Base-by-base conservation (phyloP, 1,140 invertebrate genomes). In the Drosophila grimshawi region DNA sequence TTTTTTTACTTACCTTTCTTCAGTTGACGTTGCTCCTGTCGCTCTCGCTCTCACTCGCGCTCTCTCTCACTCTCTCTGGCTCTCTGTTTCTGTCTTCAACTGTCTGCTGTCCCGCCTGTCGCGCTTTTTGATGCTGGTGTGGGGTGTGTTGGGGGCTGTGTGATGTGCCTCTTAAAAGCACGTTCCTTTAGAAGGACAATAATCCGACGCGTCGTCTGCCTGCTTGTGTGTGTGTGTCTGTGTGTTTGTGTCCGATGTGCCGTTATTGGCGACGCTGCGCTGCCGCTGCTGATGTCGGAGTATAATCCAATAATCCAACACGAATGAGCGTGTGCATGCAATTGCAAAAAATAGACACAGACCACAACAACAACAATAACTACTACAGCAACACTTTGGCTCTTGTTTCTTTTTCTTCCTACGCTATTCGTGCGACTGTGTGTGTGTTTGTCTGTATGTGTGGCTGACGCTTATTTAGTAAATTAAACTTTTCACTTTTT, bases 401-500 rank as follows among this genome's bases (percentile, higher is more conserved):
- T 78, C 78, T 73, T 76, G 51, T 56, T 45, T 46, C 19, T 37
- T 57, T 45, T 51, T 53, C 57, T 61, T 30, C 33, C 32, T 35
- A 33, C 29, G 8, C 71, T 46, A 37, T 37, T 2, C 35, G 29
- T 60, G 43, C 35, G 35, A 43, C 11, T 52, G 33, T 53, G 52
- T 53, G 59, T 59, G 52, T 46, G 71, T 56, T 11, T 30, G 27
- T 53, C 37, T 75, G 59, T 8, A 10, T 56, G n/a, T 49, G 8
- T 68, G 19, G 43, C 19, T 64, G 43, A 33, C 73, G 74, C 75
- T 89, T 85, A 67, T 89, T 89, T 88, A 85, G 80, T 88, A 88
- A 88, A 88, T 88, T 88, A 89, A 88, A 81, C 85, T 89, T 88
- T 88, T 88, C 85, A 88, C 85, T 88, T 88, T 88, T 86, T 63